A percentile compares a stretch with the other conserved stretches of the same genome.
These are phyloP conservation scores for Agapornis canus DNA, from an alignment of 2,797 vertebrate species.

Conservation along the genomic window DNA sequence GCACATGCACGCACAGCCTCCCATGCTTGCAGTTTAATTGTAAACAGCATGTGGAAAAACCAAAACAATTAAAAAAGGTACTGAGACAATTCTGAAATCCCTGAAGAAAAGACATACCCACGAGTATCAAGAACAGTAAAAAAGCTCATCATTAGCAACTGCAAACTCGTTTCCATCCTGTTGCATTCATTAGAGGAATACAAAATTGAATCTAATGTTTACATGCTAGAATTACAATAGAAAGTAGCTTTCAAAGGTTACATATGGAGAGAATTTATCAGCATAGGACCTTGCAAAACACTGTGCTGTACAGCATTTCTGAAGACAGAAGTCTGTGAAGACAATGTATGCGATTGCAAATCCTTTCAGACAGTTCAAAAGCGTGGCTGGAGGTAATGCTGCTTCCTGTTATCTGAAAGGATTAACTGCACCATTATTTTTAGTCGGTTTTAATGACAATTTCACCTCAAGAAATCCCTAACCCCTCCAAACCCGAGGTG, in stretches of 20 bases:
- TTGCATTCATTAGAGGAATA: conserved; percentile 57
- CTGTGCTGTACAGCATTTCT: conserved; percentile 41
- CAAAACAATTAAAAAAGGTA: conserved; percentile 38
- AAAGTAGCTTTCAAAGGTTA: conserved; percentile 45
- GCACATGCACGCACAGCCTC: conserved; percentile 42
- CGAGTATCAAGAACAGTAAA: conserved; percentile 57
- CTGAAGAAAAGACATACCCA: conserved; percentile 65
- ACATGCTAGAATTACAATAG: conserved; percentile 51
- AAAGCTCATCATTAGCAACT: conserved; percentile 62
- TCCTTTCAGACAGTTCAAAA: conserved; percentile 31
- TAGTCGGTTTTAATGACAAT: conserved; percentile 7
- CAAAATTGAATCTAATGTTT: conserved; percentile 46
- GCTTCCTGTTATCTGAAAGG: conserved; percentile 20
- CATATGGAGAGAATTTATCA: neutral
- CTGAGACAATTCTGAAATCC: conserved; percentile 47
- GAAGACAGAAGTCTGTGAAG: neutral
- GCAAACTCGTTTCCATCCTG: conserved; percentile 54
- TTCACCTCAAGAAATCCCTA: conserved; percentile 46
- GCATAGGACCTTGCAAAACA: conserved; percentile 32
- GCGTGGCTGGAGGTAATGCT: conserved; percentile 8
- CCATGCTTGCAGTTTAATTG: conserved; percentile 25
- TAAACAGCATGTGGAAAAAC: conserved; percentile 37
- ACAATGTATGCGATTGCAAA: neutral
- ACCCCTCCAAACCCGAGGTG: conserved; percentile 20
- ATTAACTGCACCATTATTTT: conserved; percentile 38